Base-by-base conservation (phyloP, 2,888 invertebrate species). In the Oxytorus armatus region DNA sequence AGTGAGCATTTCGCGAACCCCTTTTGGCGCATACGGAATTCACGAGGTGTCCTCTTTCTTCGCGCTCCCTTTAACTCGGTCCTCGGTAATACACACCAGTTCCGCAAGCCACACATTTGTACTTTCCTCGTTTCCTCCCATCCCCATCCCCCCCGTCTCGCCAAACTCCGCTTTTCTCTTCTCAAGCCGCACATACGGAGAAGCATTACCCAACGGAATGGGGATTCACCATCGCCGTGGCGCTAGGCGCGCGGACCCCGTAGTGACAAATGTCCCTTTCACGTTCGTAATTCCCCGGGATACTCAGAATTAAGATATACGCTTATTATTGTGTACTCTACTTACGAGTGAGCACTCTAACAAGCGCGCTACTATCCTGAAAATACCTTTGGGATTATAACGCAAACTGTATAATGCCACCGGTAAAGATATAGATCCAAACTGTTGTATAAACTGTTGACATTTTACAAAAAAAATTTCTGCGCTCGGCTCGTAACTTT, bases 1-100 rank as follows among this genome's bases (percentile, higher is more conserved):
- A 75, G 79, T 59, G 70, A 79, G 79, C 75, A 79, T 79, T 79
- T 65, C 65, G 70, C 65, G 74, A n/a, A 70, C 59, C 75, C 73
- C 79, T 57, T 72, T 70, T 63, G 70, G 59, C 70, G 79, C 75
- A 70, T 79, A 66, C 57, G 75, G 75, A 79, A 79, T 79, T 79
- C 79, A 79, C 79, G 79, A 74, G 79, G 61, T 74, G 49, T 70
- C 70, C 75, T 75, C 70, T 66, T 57, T 63, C 57, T 66, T 51
- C 63, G 47, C 55, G 44, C 63, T 68, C 59, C 57, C 61, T 72
- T 49, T 61, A 61, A 59, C 59, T 55, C 75, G 21, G 66, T 36
- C 7, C 36, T 14, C 39, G 36, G 3, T 29, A 5, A 5, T 29
- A n/a, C 42, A n/a, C 44, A 47, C 44, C 14, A 21, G 14, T 53